These are phyloP conservation scores for Villa cingulata DNA, from an alignment of 2,888 invertebrate genomes.

Conservation along the genomic window DNA sequence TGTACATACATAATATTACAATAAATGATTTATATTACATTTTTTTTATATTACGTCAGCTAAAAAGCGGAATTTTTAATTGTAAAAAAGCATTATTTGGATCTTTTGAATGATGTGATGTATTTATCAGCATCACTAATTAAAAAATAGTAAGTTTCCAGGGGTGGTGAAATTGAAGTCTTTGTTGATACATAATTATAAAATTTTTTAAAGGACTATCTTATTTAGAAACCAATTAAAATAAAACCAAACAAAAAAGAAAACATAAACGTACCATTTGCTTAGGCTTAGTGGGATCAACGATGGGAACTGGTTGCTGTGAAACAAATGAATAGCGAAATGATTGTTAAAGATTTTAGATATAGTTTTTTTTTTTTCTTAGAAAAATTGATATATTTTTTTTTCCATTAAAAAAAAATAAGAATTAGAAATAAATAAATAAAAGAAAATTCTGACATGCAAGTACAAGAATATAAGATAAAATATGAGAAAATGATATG, in stretches of 20 bases:
- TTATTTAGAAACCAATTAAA: slow-evolving; percentile 4
- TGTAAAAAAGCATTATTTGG: no score
- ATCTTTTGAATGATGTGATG: no score
- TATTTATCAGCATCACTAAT: no score
- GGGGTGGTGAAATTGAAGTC: no score
- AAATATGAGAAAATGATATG: not conserved
- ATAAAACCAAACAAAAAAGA: slow-evolving; percentile 14
- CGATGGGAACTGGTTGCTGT: slow-evolving; percentile 43
- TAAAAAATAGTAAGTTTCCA: no score
- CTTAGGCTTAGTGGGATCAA: slow-evolving; percentile 49
- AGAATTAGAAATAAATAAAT: not conserved
- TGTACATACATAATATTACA: not conserved
- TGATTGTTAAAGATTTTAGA: slow-evolving; percentile 4
- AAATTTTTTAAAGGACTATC: no score
- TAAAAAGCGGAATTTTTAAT: slow-evolving; percentile 13
- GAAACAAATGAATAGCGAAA: slow-evolving; percentile 37
- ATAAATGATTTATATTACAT: not conserved
- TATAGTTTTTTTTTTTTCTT: no score
- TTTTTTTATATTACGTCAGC: slow-evolving; percentile 6
- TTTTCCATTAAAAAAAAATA: not conserved
- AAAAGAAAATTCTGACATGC: not conserved
- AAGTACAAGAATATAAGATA: not conserved
- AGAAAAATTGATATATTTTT: no score
- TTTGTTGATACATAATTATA: no score
- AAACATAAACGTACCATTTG: slow-evolving; percentile 44